Evolutionary conservation across 2,888 invertebrate species (phyloP), one percentile per base, ranked within the genome.

Genomic region (Drosophila bunnanda): DNA sequence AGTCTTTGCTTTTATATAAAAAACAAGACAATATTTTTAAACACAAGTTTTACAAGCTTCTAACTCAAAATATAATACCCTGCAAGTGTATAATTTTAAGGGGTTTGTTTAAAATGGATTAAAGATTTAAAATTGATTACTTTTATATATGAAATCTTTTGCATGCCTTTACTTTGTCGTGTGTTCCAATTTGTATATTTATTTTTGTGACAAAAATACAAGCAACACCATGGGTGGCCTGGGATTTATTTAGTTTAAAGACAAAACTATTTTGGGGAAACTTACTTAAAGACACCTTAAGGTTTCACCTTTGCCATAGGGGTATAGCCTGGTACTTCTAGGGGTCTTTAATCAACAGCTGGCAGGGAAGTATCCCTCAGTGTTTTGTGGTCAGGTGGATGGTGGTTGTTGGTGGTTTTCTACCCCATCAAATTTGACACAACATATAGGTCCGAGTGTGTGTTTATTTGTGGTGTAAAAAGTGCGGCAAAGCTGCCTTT

Each of bases 291-390:
- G 30, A 0, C 30, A 55, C 15, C 20, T 43, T 12, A 32, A 32
- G 32, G 6, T 52, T 22, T 53, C 34, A 43, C n/a, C 30, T 55
- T 30, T 52, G 32, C 15, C 20, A 20, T 43, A 12, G 55, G 38
- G 57, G 57, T 22, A n/a, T n/a, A 30, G 20, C 57, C 12, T 5
- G 25, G 57, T 59, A 20, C 57, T 57, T 59, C 4, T n/a, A n/a
- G n/a, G 4, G 5, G 32, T 20, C 9, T 32, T 30, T 30, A 17
- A 30, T 48, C 28, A 48, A 30, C 32, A 13, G 20, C 15, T 4
- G 28, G 12, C 15, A 28, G 15, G 28, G n/a, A 56, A 30, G 28
- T 55, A 22, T 12, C n/a, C 65, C 77, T 69, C 79, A 84, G 41
- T 34, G 20, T 25, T 30, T 66, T 67, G 43, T 17, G 54, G 66